phyloP scores from a whole-genome alignment of 1,140 invertebrate genomes.

The Drosophila oshimai region DNA sequence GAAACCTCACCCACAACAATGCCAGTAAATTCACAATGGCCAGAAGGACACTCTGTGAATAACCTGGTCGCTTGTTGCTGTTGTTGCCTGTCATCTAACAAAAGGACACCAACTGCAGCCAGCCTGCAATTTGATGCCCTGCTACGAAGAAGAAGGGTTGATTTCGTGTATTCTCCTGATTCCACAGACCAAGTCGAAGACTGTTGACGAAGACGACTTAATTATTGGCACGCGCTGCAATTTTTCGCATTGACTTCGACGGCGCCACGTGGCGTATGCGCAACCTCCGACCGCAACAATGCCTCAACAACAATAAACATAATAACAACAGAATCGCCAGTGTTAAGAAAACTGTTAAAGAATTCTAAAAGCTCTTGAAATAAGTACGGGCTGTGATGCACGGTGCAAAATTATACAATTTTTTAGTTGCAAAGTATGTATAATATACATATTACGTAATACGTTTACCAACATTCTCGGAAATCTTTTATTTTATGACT shows the following conservation, averaged over 20 bases:
- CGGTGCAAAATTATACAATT: not conserved
- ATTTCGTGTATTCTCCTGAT: not conserved
- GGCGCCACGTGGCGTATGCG: constrained; percentile 71
- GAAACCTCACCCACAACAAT: constrained; percentile 70
- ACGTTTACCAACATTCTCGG: too few relatives aligned
- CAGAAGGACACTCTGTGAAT: constrained; percentile 64
- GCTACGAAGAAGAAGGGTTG: constrained; percentile 17
- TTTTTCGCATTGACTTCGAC: constrained; percentile 68
- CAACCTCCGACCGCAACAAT: constrained; percentile 61
- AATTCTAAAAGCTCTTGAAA: constrained; percentile 35
- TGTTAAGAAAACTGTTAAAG: constrained; percentile 40
- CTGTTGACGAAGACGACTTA: constrained; percentile 45
- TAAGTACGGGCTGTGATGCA: not conserved
- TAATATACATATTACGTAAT: too few relatives aligned
- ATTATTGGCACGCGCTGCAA: constrained; percentile 79
- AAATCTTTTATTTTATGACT: too few relatives aligned
- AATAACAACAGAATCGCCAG: constrained; percentile 3
- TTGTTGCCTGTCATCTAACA: constrained; percentile 44
- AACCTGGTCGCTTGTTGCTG: constrained; percentile 42
- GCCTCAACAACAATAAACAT: constrained; percentile 14
- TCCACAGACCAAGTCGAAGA: constrained; percentile 3
- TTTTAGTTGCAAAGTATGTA: too few relatives aligned
- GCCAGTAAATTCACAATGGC: constrained; percentile 52
- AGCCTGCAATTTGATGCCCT: constrained; percentile 72
- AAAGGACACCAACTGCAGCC: constrained; percentile 71